These are phyloP conservation scores for Triplophysa tibetana DNA, from an alignment of 2,113 vertebrate genomes.

Conservation along the genomic window DNA sequence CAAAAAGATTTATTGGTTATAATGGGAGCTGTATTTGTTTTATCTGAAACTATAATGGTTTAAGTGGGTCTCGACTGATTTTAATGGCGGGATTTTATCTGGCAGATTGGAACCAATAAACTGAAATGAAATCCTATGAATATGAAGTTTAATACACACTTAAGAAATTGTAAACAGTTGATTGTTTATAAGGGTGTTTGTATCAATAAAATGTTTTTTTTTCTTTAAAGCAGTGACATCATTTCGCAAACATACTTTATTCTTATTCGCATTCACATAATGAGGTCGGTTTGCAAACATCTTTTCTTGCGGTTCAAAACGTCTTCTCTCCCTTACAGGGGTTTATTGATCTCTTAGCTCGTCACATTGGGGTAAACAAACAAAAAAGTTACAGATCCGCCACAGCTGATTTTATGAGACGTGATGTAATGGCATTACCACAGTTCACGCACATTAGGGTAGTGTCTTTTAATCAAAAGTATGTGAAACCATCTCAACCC, in stretches of 20 bases:
- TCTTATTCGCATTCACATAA: conserved; percentile 17
- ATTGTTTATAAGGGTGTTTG: too few relatives aligned
- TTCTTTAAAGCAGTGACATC: conserved; percentile 7
- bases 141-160: too few relatives aligned
- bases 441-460: conserved; percentile 40
- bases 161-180: too few relatives aligned
- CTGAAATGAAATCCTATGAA: too few relatives aligned
- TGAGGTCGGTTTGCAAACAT: conserved; percentile 12
- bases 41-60: too few relatives aligned
- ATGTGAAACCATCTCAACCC: conserved; percentile 49
- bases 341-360: not conserved
- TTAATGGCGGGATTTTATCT: too few relatives aligned
- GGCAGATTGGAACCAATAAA: too few relatives aligned
- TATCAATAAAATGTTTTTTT: not conserved
- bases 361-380: not conserved
- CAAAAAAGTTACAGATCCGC: not conserved
- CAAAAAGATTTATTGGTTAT: too few relatives aligned
- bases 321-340: not conserved
- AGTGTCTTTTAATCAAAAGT: conserved; percentile 48
- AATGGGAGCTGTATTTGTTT: too few relatives aligned
- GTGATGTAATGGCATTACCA: conserved; percentile 27
- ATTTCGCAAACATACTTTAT: not conserved
- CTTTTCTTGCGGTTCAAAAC: not conserved
- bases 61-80: too few relatives aligned
- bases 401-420: not conserved